Conservation (phyloP, 2,888 invertebrate genomes). For the Neoaliturus tenellus region DNA sequence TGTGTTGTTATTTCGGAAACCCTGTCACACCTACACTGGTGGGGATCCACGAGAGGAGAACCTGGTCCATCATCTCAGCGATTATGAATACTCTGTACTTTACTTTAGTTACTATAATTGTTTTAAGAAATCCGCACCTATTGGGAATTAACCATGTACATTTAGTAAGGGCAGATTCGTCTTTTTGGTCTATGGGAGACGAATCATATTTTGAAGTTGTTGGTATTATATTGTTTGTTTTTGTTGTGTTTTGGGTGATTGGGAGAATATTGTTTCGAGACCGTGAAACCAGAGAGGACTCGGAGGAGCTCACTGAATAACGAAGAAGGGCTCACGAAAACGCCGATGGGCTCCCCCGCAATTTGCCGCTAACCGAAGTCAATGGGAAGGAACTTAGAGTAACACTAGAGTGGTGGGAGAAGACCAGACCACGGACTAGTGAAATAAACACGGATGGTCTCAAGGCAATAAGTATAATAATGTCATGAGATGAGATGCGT, state of each 20-base stretch:
- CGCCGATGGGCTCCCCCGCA: neutral
- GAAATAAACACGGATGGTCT: too few relatives aligned
- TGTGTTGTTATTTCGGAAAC: too few relatives aligned
- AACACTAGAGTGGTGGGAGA: neutral
- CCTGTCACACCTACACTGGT: neutral
- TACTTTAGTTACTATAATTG: neutral
- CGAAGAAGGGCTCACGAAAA: neutral
- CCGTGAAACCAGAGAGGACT: neutral
- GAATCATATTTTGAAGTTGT: too few relatives aligned
- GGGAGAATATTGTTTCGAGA: neutral
- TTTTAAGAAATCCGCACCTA: neutral
- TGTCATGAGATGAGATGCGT: too few relatives aligned
- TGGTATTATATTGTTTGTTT: too few relatives aligned
- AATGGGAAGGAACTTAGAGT: neutral
- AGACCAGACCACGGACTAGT: too few relatives aligned
- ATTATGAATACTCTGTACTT: neutral
- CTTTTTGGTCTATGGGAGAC: too few relatives aligned
- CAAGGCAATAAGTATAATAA: too few relatives aligned
- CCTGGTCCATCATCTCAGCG: neutral
- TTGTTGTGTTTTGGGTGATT: neutral
- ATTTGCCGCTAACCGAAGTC: neutral
- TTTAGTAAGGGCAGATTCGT: too few relatives aligned
- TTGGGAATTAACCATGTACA: too few relatives aligned
- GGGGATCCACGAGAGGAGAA: neutral
- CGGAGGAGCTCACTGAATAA: neutral